These are phyloP conservation scores for Ophioninae sp. DNA, from an alignment of 2,888 invertebrate genomes.

Conservation along the genomic window DNA sequence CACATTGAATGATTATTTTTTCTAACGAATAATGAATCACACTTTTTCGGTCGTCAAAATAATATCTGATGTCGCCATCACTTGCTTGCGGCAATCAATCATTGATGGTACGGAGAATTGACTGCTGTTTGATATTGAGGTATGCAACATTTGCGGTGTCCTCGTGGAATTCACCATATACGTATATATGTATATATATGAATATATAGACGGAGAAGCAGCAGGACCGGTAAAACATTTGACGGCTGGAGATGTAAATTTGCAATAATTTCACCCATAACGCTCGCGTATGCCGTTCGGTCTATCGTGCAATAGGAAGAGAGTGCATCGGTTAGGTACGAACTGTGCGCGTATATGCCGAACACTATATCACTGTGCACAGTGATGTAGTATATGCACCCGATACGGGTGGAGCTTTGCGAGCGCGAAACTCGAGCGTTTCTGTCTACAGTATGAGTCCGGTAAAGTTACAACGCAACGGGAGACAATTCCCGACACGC, in stretches of 20 bases:
- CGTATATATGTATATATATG: conserved; percentile 11
- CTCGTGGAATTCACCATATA: conserved; percentile 1
- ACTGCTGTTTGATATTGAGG: not conserved
- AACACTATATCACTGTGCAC: conserved; percentile 35
- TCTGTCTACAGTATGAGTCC: conserved; percentile 24
- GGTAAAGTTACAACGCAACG: conserved; percentile 14
- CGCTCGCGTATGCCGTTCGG: conserved; percentile 46
- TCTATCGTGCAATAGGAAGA: conserved; percentile 40
- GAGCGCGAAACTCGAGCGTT: conserved; percentile 51
- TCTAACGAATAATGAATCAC: not conserved
- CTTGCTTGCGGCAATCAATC: not conserved
- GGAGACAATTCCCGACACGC: not conserved
- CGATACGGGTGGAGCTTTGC: conserved; percentile 50
- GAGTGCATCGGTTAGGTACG: conserved; percentile 37
- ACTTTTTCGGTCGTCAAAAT: not conserved
- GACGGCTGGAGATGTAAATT: conserved; percentile 59
- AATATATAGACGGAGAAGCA: conserved; percentile 8
- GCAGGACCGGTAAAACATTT: conserved; percentile 54
- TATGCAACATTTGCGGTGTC: not conserved
- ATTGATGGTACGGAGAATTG: not conserved
- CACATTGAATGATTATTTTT: not conserved
- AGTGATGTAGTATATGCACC: conserved; percentile 12
- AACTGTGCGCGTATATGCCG: conserved; percentile 12
- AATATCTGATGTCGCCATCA: not conserved
- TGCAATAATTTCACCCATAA: conserved; percentile 62